Percentiles rank a stretch among this genome's conserved stretches.
These are phyloP conservation scores for Cavia porcellus DNA, from an alignment of 2,113 vertebrate species.

Conservation along the genomic window DNA sequence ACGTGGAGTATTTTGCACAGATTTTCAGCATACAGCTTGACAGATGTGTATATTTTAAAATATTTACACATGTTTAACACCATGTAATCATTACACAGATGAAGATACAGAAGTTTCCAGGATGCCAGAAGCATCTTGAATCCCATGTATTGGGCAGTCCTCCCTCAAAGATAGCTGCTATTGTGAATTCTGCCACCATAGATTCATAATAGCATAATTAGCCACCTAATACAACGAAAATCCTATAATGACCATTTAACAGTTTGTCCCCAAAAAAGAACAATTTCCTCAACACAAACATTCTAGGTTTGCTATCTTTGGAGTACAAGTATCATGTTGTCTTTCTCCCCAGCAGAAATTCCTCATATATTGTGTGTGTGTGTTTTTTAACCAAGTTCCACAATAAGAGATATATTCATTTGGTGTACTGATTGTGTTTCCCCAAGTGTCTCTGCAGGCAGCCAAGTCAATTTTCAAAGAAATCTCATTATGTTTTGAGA, in stretches of 20 bases:
- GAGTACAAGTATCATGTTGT: background rate
- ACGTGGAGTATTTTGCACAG: background rate
- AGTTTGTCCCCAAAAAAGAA: background rate
- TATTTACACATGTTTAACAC: background rate
- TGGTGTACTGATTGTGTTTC: constrained; percentile 15
- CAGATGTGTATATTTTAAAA: background rate
- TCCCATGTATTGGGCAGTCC: background rate
- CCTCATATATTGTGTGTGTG: background rate
- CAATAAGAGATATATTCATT: constrained; percentile 4
- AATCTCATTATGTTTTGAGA: constrained; percentile 49
- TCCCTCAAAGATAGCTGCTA: background rate
- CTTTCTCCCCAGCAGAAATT: background rate
- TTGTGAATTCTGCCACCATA: background rate
- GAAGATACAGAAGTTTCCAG: background rate
- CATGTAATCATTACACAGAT: background rate
- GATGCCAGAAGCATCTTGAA: background rate
- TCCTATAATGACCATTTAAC: background rate
- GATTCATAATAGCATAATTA: background rate
- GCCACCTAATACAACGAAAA: constrained; percentile 2
- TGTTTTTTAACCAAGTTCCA: constrained; percentile 31
- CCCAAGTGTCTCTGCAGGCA: constrained; percentile 54
- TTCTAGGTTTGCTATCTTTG: background rate
- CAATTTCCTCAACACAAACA: background rate
- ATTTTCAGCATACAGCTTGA: background rate
- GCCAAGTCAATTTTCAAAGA: constrained; percentile 46